These are phyloP conservation scores for Melanchra persicariae DNA, from an alignment of 2,888 invertebrate species.

Conservation along the genomic window DNA sequence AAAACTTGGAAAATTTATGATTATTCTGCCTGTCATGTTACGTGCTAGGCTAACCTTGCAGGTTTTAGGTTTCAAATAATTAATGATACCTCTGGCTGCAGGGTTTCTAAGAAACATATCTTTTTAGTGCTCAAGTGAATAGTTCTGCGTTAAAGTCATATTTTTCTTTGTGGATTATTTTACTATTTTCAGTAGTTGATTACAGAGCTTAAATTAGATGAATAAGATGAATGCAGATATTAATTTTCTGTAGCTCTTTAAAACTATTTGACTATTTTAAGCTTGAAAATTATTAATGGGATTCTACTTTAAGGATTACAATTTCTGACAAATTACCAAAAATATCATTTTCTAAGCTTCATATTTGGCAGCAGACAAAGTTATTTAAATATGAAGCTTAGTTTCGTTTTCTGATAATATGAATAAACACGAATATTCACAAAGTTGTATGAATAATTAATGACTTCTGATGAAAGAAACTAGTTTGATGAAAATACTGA, in stretches of 20 bases:
- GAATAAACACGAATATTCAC: conserved; percentile 22
- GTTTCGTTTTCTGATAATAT: conserved; percentile 11
- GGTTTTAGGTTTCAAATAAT: neutral
- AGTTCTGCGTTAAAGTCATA: neutral
- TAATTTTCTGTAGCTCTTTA: conserved; percentile 4
- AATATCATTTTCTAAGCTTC: conserved; percentile 1
- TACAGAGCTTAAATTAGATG: neutral
- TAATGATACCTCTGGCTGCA: neutral
- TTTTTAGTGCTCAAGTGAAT: neutral
- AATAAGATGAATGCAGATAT: conserved; percentile 2
- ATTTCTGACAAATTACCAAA: neutral
- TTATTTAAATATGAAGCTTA: conserved; percentile 13
- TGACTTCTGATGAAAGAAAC: neutral
- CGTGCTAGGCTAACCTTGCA: neutral
- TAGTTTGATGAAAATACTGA: neutral
- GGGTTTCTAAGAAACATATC: neutral
- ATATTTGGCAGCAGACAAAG: neutral
- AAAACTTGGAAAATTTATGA: neutral
- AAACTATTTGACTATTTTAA: neutral
- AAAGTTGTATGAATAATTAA: conserved; percentile 19
- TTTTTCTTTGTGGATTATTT: neutral
- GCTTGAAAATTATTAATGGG: conserved; percentile 2
- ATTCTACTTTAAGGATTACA: neutral
- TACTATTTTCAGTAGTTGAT: conserved; percentile 8
- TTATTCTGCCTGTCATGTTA: neutral